Conservation (phyloP, 2,113 vertebrate genomes). For the Engraulis encrasicolus region DNA sequence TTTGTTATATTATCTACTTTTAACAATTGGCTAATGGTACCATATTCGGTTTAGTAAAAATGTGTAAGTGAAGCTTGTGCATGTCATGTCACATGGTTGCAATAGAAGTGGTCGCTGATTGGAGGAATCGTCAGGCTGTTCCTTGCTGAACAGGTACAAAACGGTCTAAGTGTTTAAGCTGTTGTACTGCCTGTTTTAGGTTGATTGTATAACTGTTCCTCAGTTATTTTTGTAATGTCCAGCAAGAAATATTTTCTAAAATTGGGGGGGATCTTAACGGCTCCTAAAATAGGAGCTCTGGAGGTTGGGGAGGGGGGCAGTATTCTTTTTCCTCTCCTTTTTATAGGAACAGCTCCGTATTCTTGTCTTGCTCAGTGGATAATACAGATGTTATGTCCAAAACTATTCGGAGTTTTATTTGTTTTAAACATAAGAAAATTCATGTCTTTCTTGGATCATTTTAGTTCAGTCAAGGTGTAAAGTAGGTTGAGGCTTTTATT, state of each 20-base stretch:
- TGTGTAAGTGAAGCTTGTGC: background rate
- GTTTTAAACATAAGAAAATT: conserved; percentile 41
- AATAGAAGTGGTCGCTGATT: background rate
- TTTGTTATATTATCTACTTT: conserved; percentile 21
- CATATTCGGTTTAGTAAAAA: background rate
- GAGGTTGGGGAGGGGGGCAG: background rate
- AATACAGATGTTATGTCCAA: conserved; percentile 10
- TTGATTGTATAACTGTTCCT: conserved; percentile 36
- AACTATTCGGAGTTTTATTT: conserved; percentile 41
- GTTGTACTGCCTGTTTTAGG: conserved; percentile 45
- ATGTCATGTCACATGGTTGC: background rate
- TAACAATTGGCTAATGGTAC: conserved; percentile 8
- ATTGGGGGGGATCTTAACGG: background rate
- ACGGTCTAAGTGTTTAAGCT: conserved; percentile 35
- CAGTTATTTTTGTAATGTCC: conserved; percentile 40
- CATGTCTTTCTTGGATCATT: conserved; percentile 53
- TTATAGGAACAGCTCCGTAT: conserved; percentile 46
- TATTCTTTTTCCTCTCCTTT: conserved; percentile 47
- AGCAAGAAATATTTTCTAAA: conserved; percentile 14
- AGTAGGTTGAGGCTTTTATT: conserved; percentile 51
- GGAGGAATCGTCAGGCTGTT: background rate
- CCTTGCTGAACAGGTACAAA: conserved; percentile 34
- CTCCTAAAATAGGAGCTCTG: background rate
- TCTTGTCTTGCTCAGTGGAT: conserved; percentile 10
- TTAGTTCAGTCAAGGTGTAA: conserved; percentile 50